Evolutionary conservation across 2,888 invertebrate species (phyloP), one percentile per base, ranked within the genome.

Genomic region (Cryptosula pallasiana): DNA sequence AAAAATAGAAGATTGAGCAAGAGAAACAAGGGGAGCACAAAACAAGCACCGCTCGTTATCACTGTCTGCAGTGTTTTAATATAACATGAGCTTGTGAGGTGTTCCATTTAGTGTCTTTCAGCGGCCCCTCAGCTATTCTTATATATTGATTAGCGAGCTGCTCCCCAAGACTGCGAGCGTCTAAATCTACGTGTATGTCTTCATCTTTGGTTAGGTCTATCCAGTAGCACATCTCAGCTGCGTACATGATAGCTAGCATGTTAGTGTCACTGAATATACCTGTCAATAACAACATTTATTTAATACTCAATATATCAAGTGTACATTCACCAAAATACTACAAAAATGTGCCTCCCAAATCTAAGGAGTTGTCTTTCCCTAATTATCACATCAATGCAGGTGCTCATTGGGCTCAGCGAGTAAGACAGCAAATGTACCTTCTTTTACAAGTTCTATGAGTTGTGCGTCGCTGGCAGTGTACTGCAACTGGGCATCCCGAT

Each of bases 211-310:
- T 73, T 73, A 76, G 78, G 5, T 20, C 2, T 13, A 63, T 27
- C 82, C 82, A 83, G 75, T 79, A 79, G 73, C 82, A 82, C 78
- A 82, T 76, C 73, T 83, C 82, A 9, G 80, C 82, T 34, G 76
- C 78, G 74, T 82, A 83, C 80, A 82, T 81, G 75, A 83, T 74
- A 3, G 80, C 80, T 34, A 83, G 75, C 55, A 83, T 75, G 71
- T 82, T 80, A 3, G 80, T 81, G 74, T 82, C 81, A 72, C 79
- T 80, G 75, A 78, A 80, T 45, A 83, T 77, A 71, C 82, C 81
- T 82, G 75, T 1, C 75, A 76, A 32, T 69, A n/a, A n/a, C n/a
- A n/a, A n/a, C n/a, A n/a, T n/a, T n/a, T n/a, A n/a, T n/a, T n/a
- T n/a, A n/a, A n/a, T n/a, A n/a, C n/a, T n/a, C n/a, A n/a, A n/a